Percentiles rank a stretch among this genome's conserved stretches.
Evolutionary conservation across 2,888 invertebrate genomes (phyloP).

Genomic region (Incurvaria masculella): DNA sequence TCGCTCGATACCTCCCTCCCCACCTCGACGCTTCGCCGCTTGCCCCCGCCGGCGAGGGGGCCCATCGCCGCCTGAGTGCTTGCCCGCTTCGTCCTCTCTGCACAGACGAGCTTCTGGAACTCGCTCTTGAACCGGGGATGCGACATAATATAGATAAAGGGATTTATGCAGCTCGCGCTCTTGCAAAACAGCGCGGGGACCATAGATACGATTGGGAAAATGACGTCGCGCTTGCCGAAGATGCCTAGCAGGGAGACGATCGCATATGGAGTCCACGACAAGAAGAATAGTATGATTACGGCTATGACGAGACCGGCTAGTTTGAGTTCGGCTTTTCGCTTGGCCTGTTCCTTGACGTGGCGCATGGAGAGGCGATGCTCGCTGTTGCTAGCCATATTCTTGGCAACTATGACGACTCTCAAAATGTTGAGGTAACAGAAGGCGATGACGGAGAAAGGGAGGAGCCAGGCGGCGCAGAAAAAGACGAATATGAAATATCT

Average conservation of each 20-base stretch:
- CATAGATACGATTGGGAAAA: constrained; percentile 71
- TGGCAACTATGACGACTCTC: constrained; percentile 56
- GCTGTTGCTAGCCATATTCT: constrained; percentile 41
- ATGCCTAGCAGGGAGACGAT: constrained; percentile 71
- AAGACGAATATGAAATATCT: constrained; percentile 70
- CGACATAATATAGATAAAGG: constrained; percentile 74
- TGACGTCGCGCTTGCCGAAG: constrained; percentile 58
- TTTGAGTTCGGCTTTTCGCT: constrained; percentile 68
- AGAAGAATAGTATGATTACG: constrained; percentile 70
- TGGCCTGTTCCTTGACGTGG: constrained; percentile 60
- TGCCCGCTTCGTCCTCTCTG: constrained; percentile 37
- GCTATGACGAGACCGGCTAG: constrained; percentile 65
- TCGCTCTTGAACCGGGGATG: constrained; percentile 74
- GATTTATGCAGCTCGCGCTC: constrained; percentile 76
- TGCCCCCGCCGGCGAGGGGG: constrained; percentile 30
- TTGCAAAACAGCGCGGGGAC: constrained; percentile 79
- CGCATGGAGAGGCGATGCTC: constrained; percentile 51
- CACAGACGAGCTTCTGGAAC: constrained; percentile 41
- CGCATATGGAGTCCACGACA: constrained; percentile 83
- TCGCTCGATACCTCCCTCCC: constrained; percentile 25
- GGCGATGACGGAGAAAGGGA: constrained; percentile 68
- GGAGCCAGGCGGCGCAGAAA: constrained; percentile 72
- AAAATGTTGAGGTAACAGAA: constrained; percentile 73
- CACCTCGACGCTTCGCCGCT: constrained; percentile 37
- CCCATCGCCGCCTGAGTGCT: constrained; percentile 37